A percentile compares a stretch with the other conserved stretches of the same genome.
Evolutionary conservation across 2,888 invertebrate species (phyloP).

Genomic region (Auanema sp.): DNA sequence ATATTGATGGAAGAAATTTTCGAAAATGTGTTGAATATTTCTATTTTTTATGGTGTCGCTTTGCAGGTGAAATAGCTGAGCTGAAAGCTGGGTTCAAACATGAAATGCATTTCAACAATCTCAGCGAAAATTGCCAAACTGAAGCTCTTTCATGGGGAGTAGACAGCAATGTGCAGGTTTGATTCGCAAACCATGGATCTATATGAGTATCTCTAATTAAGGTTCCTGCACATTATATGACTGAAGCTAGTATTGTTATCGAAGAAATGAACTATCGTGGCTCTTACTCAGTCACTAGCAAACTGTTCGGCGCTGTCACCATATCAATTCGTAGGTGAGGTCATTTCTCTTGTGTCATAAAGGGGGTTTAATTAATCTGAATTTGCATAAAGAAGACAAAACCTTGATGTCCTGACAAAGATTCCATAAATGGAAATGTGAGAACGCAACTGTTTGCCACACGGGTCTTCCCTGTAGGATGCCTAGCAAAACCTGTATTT

Average conservation of each 20-base stretch:
- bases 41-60: background rate
- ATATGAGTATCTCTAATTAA: constrained; percentile 41
- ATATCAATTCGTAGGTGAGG: constrained; percentile 54
- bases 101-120: constrained; percentile 64
- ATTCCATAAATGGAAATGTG: too few relatives aligned
- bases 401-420: too few relatives aligned
- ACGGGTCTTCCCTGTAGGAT: too few relatives aligned
- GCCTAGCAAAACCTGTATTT: too few relatives aligned
- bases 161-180: constrained; percentile 66
- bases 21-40: background rate
- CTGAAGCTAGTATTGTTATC: constrained; percentile 67
- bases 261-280: constrained; percentile 67
- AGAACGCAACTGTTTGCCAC: too few relatives aligned
- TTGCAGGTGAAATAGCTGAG: constrained; percentile 65
- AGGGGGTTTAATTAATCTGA: too few relatives aligned
- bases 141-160: constrained; percentile 68
- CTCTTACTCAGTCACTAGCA: constrained; percentile 64
- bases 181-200: background rate
- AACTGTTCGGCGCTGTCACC: constrained; percentile 52
- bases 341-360: background rate
- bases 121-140: constrained; percentile 63
- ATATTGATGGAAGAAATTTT: too few relatives aligned
- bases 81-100: constrained; percentile 65
- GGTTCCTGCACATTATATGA: constrained; percentile 64
- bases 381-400: too few relatives aligned